phyloP scores from a whole-genome alignment of 2,797 vertebrate species.

The Trachurus trachurus region DNA sequence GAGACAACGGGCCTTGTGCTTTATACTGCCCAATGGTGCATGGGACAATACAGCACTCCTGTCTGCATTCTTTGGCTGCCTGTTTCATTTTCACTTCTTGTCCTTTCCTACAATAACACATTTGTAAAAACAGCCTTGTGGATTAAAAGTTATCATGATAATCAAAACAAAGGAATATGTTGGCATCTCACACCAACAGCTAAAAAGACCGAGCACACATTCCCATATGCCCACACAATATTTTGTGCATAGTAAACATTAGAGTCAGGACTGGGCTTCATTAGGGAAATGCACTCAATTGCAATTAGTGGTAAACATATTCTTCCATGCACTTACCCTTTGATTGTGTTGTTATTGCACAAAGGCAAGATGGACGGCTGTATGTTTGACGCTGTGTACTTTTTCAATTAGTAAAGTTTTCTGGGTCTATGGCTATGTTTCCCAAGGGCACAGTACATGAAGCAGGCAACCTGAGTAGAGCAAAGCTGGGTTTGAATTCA shows the following conservation, averaged over 20 bases:
- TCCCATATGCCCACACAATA: conserved; percentile 41
- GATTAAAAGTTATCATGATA: conserved; percentile 33
- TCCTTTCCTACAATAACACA: conserved; percentile 16
- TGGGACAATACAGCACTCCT: conserved; percentile 42
- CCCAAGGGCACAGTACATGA: conserved; percentile 51
- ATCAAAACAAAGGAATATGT: conserved; percentile 30
- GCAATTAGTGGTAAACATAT: conserved; percentile 82
- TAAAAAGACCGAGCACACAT: conserved; percentile 25
- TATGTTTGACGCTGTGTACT: conserved; percentile 72
- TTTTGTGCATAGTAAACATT: conserved; percentile 47
- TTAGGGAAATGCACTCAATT: conserved; percentile 81
- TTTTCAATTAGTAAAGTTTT: conserved; percentile 80
- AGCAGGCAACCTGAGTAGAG: conserved; percentile 47
- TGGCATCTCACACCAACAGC: conserved; percentile 15
- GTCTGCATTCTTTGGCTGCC: conserved; percentile 23
- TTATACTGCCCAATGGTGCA: conserved; percentile 67
- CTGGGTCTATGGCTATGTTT: conserved; percentile 70
- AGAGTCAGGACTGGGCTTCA: conserved; percentile 77
- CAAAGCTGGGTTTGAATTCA: conserved; percentile 65
- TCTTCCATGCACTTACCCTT: conserved; percentile 77
- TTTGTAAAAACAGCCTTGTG: conserved; percentile 25
- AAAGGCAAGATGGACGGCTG: conserved; percentile 73
- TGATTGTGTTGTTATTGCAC: conserved; percentile 84
- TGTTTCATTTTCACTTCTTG: conserved; percentile 37
- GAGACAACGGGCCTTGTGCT: conserved; percentile 65